Percentiles rank a stretch among this genome's conserved stretches.
These are phyloP conservation scores for Oxygymnocypris stewartii DNA, from an alignment of 2,113 vertebrate genomes.

Conservation along the genomic window DNA sequence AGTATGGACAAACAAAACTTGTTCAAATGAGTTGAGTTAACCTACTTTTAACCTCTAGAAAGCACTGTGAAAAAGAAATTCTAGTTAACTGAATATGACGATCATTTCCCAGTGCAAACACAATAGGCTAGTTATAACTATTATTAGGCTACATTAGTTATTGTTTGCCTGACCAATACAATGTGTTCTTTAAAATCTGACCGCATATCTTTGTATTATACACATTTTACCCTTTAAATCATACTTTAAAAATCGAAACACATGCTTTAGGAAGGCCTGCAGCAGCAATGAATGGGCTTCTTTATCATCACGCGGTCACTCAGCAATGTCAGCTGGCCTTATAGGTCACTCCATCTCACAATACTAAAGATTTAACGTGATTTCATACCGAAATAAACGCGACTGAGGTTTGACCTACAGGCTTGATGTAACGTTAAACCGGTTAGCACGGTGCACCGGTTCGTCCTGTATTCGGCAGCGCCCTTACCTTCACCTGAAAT, in stretches of 20 bases:
- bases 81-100: too few species aligned
- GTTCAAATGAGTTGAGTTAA: background rate
- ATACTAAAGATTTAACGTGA: background rate
- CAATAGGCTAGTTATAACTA: background rate
- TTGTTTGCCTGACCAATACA: background rate
- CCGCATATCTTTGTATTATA: background rate
- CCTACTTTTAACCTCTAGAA: background rate
- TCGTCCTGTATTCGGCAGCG: constrained; percentile 46
- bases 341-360: constrained; percentile 37
- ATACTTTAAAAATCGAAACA: background rate
- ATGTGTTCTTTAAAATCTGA: background rate
- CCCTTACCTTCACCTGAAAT: constrained; percentile 80
- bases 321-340: constrained; percentile 70
- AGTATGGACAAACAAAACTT: background rate
- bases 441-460: background rate
- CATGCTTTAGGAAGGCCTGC: constrained; percentile 2
- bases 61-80: background rate
- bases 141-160: background rate
- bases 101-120: background rate
- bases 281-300: background rate
- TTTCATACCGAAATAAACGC: background rate
- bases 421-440: background rate
- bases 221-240: background rate
- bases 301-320: constrained; percentile 60
- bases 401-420: background rate